phyloP scores from a whole-genome alignment of 2,113 vertebrate species.

The Terrapene triunguis region DNA sequence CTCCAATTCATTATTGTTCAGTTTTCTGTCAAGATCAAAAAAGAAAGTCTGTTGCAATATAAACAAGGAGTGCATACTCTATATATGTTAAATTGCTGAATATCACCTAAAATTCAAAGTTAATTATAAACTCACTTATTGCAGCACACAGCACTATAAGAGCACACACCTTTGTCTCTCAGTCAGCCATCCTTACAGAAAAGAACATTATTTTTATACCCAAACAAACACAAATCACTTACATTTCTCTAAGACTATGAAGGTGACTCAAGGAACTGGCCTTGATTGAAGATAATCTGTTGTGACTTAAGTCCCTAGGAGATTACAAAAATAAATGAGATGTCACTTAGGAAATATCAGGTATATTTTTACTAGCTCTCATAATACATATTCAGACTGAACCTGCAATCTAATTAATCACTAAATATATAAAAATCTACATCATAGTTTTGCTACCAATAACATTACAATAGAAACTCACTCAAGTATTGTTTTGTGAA shows the following conservation, averaged over 20 bases:
- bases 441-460: background rate
- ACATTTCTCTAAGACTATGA: conserved; percentile 91
- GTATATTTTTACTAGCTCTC: background rate
- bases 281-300: conserved; percentile 90
- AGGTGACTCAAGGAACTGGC: conserved; percentile 86
- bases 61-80: background rate
- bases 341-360: conserved; percentile 1
- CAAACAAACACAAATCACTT: conserved; percentile 79
- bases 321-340: conserved; percentile 69
- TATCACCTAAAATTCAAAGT: background rate
- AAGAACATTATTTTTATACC: background rate
- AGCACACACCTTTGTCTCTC: background rate
- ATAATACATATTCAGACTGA: conserved; percentile 5
- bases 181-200: background rate
- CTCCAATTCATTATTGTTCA: conserved; percentile 93
- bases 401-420: background rate
- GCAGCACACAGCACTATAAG: background rate
- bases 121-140: background rate
- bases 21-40: conserved; percentile 82
- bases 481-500: background rate
- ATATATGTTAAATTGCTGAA: background rate
- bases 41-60: conserved; percentile 7
- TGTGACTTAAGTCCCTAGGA: conserved; percentile 94
- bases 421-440: background rate
- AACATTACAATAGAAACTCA: background rate